These are phyloP conservation scores for Huso huso DNA, from an alignment of 2,797 vertebrate species.

Conservation along the genomic window DNA sequence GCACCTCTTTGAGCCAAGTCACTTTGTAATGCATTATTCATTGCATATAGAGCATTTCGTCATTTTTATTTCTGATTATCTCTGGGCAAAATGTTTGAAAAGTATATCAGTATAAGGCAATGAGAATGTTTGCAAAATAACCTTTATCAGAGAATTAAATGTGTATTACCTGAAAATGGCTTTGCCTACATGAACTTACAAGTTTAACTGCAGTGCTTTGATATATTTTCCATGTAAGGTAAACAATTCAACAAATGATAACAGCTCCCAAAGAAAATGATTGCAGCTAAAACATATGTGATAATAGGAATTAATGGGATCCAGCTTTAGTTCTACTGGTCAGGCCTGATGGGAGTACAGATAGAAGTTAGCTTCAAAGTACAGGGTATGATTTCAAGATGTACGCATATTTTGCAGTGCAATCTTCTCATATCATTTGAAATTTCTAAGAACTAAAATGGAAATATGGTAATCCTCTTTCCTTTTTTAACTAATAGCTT, in stretches of 20 bases:
- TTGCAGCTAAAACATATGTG: neutral
- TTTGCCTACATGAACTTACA: neutral
- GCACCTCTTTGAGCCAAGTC: no score
- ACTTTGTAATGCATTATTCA: no score
- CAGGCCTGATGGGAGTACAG: neutral
- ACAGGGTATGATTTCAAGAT: neutral
- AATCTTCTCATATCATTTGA: neutral
- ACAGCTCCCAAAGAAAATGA: neutral
- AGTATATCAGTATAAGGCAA: no score
- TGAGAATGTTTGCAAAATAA: no score
- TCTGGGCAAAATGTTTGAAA: no score
- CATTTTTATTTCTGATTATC: no score
- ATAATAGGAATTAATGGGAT: constrained; percentile 1
- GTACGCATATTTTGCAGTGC: neutral
- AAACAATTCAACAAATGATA: neutral
- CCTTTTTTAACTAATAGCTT: neutral
- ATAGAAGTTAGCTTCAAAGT: neutral
- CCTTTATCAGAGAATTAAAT: no score
- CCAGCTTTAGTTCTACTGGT: neutral
- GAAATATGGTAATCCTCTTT: neutral
- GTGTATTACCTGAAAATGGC: no score
- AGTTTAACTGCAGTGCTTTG: neutral
- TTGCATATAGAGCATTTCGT: no score
- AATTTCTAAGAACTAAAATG: neutral
- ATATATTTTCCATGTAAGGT: neutral